phyloP scores from a whole-genome alignment of 2,888 invertebrate species.

The Perizoma affinitatum region DNA sequence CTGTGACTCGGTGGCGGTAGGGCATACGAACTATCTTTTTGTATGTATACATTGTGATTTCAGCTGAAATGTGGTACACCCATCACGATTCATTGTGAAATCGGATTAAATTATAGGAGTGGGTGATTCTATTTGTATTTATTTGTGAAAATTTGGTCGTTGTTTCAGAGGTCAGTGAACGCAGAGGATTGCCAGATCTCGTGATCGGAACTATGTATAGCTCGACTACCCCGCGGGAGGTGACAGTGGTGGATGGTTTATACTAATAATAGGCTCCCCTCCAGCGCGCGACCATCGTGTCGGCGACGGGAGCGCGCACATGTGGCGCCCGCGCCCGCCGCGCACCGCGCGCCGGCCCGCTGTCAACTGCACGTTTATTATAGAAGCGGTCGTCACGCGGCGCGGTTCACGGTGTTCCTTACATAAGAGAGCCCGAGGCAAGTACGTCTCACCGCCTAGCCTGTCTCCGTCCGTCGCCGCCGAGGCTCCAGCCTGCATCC shows the following conservation, averaged over 20 bases:
- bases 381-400: conserved; percentile 80
- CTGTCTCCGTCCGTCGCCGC: conserved; percentile 43
- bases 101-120: conserved; percentile 2
- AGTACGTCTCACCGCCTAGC: conserved; percentile 15
- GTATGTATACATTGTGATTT: not conserved
- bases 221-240: conserved; percentile 81
- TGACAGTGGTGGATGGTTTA: conserved; percentile 83
- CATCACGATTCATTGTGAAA: conserved; percentile 6
- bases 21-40: not conserved
- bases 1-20: conserved; percentile 12
- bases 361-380: conserved; percentile 70
- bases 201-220: conserved; percentile 81
- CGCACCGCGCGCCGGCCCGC: conserved; percentile 52
- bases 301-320: conserved; percentile 43
- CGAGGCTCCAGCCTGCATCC: conserved; percentile 57
- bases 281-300: conserved; percentile 73
- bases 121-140: conserved; percentile 13
- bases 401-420: conserved; percentile 75
- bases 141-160: conserved; percentile 46
- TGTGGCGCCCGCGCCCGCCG: conserved; percentile 68
- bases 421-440: conserved; percentile 64
- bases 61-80: not conserved
- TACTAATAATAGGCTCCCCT: conserved; percentile 83
- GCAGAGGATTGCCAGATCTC: conserved; percentile 77
- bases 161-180: conserved; percentile 79